phyloP scores from a whole-genome alignment of 2,888 invertebrate species.

The Drosophila koepferae region DNA sequence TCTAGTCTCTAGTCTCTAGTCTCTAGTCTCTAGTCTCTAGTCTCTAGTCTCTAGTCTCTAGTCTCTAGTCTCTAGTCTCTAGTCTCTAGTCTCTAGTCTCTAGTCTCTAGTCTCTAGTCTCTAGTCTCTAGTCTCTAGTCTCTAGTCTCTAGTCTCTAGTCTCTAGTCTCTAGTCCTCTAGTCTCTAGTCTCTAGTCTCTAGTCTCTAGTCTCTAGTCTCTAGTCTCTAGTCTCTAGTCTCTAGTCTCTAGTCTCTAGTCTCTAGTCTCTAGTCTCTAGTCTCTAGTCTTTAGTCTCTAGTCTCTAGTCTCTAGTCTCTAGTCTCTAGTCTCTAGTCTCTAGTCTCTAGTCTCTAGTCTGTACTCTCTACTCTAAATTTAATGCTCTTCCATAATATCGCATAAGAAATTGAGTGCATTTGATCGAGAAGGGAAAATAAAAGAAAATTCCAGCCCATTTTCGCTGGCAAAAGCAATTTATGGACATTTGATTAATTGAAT shows the following conservation, averaged over 20 bases:
- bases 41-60: conserved; percentile 1
- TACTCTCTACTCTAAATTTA: neutral
- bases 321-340: neutral
- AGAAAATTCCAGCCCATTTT: neutral
- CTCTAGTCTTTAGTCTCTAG: neutral
- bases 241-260: neutral
- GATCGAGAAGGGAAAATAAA: neutral
- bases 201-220: neutral
- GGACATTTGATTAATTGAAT: conserved; percentile 37
- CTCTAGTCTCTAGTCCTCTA: neutral
- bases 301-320: neutral
- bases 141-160: neutral
- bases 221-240: neutral
- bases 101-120: conserved; percentile 2
- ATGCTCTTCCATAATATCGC: neutral
- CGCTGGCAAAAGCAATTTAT: conserved; percentile 8
- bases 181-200: neutral
- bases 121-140: conserved; percentile 1
- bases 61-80: conserved; percentile 1
- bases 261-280: neutral
- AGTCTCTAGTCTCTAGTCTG: neutral
- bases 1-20: too few species aligned
- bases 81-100: conserved; percentile 1
- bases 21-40: neutral
- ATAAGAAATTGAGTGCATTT: neutral